phyloP scores from a whole-genome alignment of 2,797 vertebrate species.

The Salmo trutta region DNA sequence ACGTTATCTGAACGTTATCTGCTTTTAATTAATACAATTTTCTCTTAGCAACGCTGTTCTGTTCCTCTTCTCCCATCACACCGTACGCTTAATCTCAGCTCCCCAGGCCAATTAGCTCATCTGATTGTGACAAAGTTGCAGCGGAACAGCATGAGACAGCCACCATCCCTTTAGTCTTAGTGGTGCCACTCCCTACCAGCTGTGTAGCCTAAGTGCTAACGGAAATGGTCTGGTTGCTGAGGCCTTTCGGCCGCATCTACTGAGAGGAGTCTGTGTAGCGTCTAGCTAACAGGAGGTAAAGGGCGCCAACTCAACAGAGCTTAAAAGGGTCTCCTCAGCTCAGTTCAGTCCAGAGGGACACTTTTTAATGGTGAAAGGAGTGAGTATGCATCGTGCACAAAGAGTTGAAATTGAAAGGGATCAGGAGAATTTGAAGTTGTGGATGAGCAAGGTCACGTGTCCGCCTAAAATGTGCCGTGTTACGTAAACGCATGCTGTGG shows the following conservation, averaged over 20 bases:
- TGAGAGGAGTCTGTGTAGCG: not conserved
- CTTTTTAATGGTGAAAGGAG: conserved; percentile 27
- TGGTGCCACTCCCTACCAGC: conserved; percentile 47
- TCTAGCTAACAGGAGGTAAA: not conserved
- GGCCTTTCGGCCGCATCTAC: not conserved
- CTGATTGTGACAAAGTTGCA: conserved; percentile 71
- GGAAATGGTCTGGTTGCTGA: not conserved
- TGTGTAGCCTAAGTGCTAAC: conserved; percentile 35
- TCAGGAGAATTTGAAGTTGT: conserved; percentile 25
- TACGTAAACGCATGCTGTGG: conserved; percentile 33
- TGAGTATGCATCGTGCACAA: conserved; percentile 18
- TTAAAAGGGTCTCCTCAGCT: conserved; percentile 36
- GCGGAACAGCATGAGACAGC: conserved; percentile 49
- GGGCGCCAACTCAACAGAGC: conserved; percentile 19
- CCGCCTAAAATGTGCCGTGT: conserved; percentile 27
- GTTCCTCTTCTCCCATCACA: conserved; percentile 37
- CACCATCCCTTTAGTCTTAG: conserved; percentile 55
- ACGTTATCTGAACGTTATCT: not conserved
- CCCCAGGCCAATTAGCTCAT: conserved; percentile 72
- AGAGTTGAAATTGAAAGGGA: not conserved
- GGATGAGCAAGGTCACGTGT: conserved; percentile 1
- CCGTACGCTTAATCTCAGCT: conserved; percentile 54
- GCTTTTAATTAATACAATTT: conserved; percentile 30
- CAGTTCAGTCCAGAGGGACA: conserved; percentile 29
- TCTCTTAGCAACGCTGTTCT: conserved; percentile 21